Conservation (phyloP, 2,797 vertebrate species). For the Sarcoramphus papa region DNA sequence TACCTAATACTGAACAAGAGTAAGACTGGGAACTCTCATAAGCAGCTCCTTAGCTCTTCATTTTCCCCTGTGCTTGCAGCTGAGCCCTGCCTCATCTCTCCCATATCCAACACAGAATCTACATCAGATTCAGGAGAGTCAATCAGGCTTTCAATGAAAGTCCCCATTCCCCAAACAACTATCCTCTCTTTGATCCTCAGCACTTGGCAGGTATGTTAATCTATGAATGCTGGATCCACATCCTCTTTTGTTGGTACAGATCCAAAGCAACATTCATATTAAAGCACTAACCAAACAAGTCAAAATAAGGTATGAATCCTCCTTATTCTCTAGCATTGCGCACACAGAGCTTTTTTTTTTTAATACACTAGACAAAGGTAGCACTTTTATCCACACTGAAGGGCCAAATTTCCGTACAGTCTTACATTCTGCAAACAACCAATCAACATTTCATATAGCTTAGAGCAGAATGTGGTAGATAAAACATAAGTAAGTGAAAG, state of each 20-base stretch:
- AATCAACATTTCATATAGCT: background rate
- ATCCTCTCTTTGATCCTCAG: constrained; percentile 52
- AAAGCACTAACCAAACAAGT: constrained; percentile 36
- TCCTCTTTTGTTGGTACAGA: constrained; percentile 58
- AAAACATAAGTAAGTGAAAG: background rate
- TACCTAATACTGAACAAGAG: constrained; percentile 46
- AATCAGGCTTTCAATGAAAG: constrained; percentile 42
- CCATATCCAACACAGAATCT: constrained; percentile 25
- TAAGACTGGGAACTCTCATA: constrained; percentile 39
- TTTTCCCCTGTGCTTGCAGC: constrained; percentile 50
- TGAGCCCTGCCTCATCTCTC: constrained; percentile 49
- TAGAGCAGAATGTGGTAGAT: background rate
- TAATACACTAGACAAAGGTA: background rate
- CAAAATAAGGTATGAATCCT: constrained; percentile 54
- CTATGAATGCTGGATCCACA: constrained; percentile 46
- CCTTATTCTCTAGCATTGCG: background rate
- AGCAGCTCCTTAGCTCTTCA: constrained; percentile 42
- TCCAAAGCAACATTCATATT: constrained; percentile 55
- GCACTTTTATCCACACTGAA: background rate
- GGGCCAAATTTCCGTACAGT: background rate
- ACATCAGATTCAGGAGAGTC: constrained; percentile 37
- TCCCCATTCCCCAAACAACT: constrained; percentile 23
- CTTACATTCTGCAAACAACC: background rate
- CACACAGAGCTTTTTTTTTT: background rate
- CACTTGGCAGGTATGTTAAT: constrained; percentile 66